phyloP scores from a whole-genome alignment of 64 coral and sea anemone species.

The Actinia tenebrosa region DNA sequence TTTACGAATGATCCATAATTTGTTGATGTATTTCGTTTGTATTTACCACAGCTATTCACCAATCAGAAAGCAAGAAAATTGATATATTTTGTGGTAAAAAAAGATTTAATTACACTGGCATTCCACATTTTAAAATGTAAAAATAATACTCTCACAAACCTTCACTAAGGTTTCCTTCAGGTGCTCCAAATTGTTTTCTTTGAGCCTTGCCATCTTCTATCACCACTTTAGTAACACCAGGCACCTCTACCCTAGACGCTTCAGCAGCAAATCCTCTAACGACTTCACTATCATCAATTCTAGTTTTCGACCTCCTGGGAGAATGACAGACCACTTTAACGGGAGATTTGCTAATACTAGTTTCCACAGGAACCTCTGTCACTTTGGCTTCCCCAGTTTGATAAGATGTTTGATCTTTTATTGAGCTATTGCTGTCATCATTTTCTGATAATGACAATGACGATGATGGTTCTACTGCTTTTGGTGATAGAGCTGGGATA shows the following conservation, averaged over 20 bases:
- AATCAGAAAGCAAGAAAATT: too few relatives aligned
- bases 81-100: too few relatives aligned
- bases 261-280: slow-evolving; percentile 44
- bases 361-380: slow-evolving; percentile 81
- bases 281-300: background rate
- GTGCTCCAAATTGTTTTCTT: background rate
- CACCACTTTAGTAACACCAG: slow-evolving; percentile 36
- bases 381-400: slow-evolving; percentile 27
- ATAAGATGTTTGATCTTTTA: background rate
- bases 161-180: slow-evolving; percentile 12
- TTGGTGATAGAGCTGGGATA: background rate
- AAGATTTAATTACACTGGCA: too few relatives aligned
- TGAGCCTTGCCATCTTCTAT: background rate
- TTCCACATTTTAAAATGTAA: too few relatives aligned
- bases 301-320: slow-evolving; percentile 33
- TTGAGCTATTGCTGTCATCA: slow-evolving; percentile 11
- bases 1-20: too few relatives aligned
- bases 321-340: slow-evolving; percentile 87
- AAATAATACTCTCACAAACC: background rate
- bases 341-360: slow-evolving; percentile 62
- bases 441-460: slow-evolving; percentile 27
- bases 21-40: too few relatives aligned
- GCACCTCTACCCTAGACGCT: slow-evolving; percentile 55
- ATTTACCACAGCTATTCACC: too few relatives aligned
- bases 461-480: slow-evolving; percentile 12